These are phyloP conservation scores for Sphaerophoria rueppellii DNA, from an alignment of 2,888 invertebrate species.

Conservation along the genomic window DNA sequence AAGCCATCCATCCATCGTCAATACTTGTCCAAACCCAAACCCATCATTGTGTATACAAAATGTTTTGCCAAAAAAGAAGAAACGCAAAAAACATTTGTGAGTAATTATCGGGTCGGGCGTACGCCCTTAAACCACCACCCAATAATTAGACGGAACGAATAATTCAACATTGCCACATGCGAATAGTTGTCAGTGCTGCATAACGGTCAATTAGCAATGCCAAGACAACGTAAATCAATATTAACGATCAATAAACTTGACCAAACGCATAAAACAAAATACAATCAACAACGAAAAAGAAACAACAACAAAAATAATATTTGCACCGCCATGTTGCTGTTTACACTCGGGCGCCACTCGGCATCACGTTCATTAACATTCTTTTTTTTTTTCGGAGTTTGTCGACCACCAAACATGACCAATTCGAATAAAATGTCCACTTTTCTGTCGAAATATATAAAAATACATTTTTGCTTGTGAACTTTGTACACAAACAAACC, in stretches of 20 bases:
- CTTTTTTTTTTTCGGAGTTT: conserved; percentile 14
- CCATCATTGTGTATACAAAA: conserved; percentile 3
- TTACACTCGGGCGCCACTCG: conserved; percentile 65
- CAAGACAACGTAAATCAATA: conserved; percentile 53
- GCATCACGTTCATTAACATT: conserved; percentile 55
- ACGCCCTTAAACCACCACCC: conserved; percentile 29
- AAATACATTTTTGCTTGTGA: background rate
- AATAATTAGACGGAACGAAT: conserved; percentile 33
- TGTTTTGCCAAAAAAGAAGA: conserved; percentile 3
- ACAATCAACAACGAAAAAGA: background rate
- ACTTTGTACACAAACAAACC: conserved; percentile 24
- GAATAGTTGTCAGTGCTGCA: conserved; percentile 51
- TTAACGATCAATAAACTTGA: conserved; percentile 65
- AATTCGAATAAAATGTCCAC: conserved; percentile 45
- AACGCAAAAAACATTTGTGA: background rate
- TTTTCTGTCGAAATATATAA: conserved; percentile 33
- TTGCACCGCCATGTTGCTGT: conserved; percentile 64
- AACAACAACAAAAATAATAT: conserved; percentile 31
- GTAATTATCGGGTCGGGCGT: conserved; percentile 35
- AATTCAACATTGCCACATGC: conserved; percentile 15
- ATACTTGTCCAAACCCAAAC: conserved; percentile 2
- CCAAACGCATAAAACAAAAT: conserved; percentile 25
- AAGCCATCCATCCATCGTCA: conserved; percentile 10
- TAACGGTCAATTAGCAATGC: conserved; percentile 60
- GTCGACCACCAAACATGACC: conserved; percentile 48